Evolutionary conservation across 2,888 invertebrate genomes (phyloP).

Genomic region (Lottia scabra): DNA sequence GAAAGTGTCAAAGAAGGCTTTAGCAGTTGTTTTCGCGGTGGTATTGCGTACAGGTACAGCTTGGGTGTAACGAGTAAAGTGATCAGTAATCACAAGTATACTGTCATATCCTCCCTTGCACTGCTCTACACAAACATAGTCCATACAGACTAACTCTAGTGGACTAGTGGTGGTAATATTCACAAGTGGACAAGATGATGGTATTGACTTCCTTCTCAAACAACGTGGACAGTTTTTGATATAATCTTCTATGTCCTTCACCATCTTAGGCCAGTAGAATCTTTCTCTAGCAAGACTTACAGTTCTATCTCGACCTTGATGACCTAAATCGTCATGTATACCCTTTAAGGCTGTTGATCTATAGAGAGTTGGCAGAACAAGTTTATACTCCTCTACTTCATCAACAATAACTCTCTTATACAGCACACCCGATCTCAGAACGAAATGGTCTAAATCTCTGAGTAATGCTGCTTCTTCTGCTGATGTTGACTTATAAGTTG

Average conservation of each 20-base stretch:
- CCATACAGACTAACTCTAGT: slow-evolving; percentile 29
- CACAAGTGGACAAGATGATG: slow-evolving; percentile 17
- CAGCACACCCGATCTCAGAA: neutral
- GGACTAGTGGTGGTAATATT: slow-evolving; percentile 25
- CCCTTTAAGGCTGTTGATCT: slow-evolving; percentile 9
- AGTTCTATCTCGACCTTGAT: slow-evolving; percentile 28
- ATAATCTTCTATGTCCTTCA: slow-evolving; percentile 23
- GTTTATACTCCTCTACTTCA: slow-evolving; percentile 9
- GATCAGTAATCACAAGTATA: neutral
- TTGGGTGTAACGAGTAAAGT: no score
- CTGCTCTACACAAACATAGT: slow-evolving; percentile 29
- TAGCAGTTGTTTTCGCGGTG: no score
- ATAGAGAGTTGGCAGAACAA: slow-evolving; percentile 23
- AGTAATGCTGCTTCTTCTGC: neutral
- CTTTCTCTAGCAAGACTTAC: slow-evolving; percentile 24
- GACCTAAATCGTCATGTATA: slow-evolving; percentile 35
- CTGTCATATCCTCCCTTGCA: slow-evolving; percentile 5
- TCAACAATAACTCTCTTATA: neutral
- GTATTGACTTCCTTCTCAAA: slow-evolving; percentile 17
- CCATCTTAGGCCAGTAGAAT: slow-evolving; percentile 37
- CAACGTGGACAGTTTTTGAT: slow-evolving; percentile 22
- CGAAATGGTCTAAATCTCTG: neutral
- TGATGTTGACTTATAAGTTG: neutral
- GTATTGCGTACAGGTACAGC: no score
- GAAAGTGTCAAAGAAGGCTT: no score